Percentiles rank a stretch among this genome's conserved stretches.
Conservation (phyloP, 2,113 vertebrate genomes). For the Tricholaema leucomelas region DNA sequence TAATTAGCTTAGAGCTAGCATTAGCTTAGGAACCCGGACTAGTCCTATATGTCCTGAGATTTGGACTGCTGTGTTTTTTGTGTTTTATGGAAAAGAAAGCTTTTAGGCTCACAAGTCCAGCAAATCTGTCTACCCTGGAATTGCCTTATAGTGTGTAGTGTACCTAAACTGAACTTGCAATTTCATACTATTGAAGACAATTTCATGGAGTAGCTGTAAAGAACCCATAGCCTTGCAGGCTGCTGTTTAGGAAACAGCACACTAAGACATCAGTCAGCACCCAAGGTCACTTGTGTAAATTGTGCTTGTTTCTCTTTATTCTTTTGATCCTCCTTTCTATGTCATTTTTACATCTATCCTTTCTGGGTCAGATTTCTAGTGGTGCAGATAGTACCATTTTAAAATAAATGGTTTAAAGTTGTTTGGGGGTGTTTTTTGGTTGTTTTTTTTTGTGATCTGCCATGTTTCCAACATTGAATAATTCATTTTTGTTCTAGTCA, state of each 20-base stretch:
- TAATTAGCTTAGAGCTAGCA: not conserved
- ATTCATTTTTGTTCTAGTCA: not conserved
- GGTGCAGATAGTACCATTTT: not conserved
- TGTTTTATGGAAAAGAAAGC: not conserved
- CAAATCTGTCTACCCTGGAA: not conserved
- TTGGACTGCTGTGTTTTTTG: not conserved
- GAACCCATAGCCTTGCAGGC: not conserved
- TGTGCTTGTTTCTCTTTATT: not conserved
- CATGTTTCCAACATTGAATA: not conserved
- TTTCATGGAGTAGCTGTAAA: not conserved
- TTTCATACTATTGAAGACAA: not conserved
- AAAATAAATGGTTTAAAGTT: not conserved
- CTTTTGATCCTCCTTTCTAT: not conserved
- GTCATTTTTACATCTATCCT: not conserved
- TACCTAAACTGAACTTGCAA: not conserved
- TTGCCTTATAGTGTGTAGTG: not conserved
- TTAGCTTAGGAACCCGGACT: not conserved
- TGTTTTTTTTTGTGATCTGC: not conserved
- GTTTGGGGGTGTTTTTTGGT: no score
- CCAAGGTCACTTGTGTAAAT: not conserved
- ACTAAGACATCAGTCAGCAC: not conserved
- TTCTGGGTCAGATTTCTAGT: not conserved
- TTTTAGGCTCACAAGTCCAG: not conserved
- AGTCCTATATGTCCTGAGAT: not conserved
- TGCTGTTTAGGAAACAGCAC: not conserved